Evolutionary conservation across 2,888 invertebrate species (phyloP).

Genomic region (Alviniconcha strummeri): DNA sequence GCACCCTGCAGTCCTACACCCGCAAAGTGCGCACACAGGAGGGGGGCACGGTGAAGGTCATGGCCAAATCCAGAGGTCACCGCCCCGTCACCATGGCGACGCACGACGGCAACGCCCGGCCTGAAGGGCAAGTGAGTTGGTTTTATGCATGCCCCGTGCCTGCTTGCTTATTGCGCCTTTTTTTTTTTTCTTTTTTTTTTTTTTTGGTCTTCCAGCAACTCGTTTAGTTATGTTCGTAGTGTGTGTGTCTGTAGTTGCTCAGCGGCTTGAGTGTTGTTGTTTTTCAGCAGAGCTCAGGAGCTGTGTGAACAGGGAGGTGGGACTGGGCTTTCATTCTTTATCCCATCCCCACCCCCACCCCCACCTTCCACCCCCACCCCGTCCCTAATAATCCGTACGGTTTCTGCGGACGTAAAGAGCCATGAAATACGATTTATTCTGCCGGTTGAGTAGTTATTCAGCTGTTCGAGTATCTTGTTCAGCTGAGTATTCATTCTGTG

Average conservation of each 20-base stretch:
- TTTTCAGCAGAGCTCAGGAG: not conserved
- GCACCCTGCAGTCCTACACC: constrained; percentile 59
- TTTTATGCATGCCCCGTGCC: too few species aligned
- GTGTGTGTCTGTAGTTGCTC: not conserved
- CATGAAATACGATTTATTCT: too few species aligned
- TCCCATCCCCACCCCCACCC: not conserved
- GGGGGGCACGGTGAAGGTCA: constrained; percentile 40
- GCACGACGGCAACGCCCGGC: not conserved
- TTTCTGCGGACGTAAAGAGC: too few species aligned
- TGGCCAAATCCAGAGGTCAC: constrained; percentile 34
- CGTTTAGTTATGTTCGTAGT: too few species aligned
- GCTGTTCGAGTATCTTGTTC: too few species aligned
- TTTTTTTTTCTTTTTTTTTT: too few species aligned
- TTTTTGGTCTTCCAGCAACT: too few species aligned
- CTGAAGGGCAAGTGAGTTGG: constrained; percentile 23
- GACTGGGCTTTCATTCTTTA: not conserved
- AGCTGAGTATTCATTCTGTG: too few species aligned
- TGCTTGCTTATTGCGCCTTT: too few species aligned
- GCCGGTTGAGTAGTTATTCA: too few species aligned
- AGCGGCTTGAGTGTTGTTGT: not conserved
- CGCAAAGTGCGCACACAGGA: constrained; percentile 42
- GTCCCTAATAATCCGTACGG: not conserved
- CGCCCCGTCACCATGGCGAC: constrained; percentile 15
- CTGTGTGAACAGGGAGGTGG: not conserved
- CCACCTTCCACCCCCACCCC: not conserved